Evolutionary conservation across 2,888 invertebrate genomes (phyloP), one percentile per base, ranked within the genome.

Genomic region (Drosophila mettleri): DNA sequence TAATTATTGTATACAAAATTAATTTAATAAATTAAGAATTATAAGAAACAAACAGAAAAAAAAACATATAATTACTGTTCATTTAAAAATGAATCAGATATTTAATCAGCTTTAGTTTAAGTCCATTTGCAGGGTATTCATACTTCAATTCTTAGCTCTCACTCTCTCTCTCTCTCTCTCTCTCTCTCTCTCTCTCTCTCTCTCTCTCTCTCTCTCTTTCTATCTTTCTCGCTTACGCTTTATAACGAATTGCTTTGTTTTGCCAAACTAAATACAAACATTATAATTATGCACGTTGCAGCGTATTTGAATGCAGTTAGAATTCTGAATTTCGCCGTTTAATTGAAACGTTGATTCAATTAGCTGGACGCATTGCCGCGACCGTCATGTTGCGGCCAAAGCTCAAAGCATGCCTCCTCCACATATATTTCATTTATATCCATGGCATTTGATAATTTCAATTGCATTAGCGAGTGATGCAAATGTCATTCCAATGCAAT

Each of bases 281-380:
- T 20, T 46, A 20, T 53, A 59, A 65, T 65, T 70, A 51, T 59
- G 39, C 51, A 45, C 51, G 31, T 27, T 33, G 22, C 38, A 62
- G 16, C 33, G 29, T 39, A 60, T 63, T 68, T 68, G 29, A 51
- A 61, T 66, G 36, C 36, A 57, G 33, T 54, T 39, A 14, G 58
- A 36, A 14, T 36, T 24, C n/a, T 33, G 20, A 2, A 33, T 49
- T 58, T 49, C 24, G 46, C 12, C 20, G 9, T 46, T 41, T 49
- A 67, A 63, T 68, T 77, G 46, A 60, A 64, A 54, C 38, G 34
- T 60, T 60, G 18, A 62, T 67, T 57, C 55, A 71, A 67, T 74
- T 74, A 71, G 59, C 57, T 49, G 27, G 34, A 74, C 41, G 43
- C 64, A 49, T 41, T 61, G 61, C 20, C 27, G 4, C 38, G 18